Conservation (phyloP, 2,888 invertebrate genomes). For the Catocala nupta region DNA sequence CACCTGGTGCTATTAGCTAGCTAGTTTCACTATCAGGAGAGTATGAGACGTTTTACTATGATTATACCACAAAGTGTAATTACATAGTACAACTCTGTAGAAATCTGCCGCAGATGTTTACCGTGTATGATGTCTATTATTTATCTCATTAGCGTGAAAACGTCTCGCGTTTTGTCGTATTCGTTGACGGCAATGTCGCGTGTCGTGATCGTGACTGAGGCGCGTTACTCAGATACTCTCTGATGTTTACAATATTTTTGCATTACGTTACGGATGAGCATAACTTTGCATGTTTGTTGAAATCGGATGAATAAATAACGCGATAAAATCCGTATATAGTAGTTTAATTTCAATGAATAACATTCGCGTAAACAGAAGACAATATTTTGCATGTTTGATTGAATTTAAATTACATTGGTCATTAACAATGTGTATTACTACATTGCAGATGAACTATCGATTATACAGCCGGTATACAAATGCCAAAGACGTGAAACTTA, state of each 20-base stretch:
- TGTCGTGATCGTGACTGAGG: slow-evolving; percentile 42
- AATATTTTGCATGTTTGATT: too few relatives aligned
- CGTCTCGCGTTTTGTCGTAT: slow-evolving; percentile 59
- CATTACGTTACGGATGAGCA: neutral
- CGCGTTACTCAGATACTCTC: slow-evolving; percentile 54
- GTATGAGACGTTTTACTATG: slow-evolving; percentile 46
- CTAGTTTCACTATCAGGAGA: slow-evolving; percentile 57
- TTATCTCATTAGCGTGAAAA: slow-evolving; percentile 71
- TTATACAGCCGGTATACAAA: neutral
- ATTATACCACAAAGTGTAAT: slow-evolving; percentile 45
- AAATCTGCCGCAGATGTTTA: slow-evolving; percentile 62
- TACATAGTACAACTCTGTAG: slow-evolving; percentile 54
- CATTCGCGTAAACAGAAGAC: too few relatives aligned
- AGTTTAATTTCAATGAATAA: too few relatives aligned
- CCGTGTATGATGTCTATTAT: slow-evolving; percentile 60
- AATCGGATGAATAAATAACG: too few relatives aligned
- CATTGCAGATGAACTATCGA: slow-evolving; percentile 3
- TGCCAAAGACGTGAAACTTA: neutral
- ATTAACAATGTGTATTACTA: slow-evolving; percentile 8
- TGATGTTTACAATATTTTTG: neutral
- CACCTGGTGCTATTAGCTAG: slow-evolving; percentile 32
- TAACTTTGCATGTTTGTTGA: too few relatives aligned
- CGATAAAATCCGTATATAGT: too few relatives aligned
- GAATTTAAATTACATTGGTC: slow-evolving; percentile 2
- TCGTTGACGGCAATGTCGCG: slow-evolving; percentile 30